Evolutionary conservation across 2,888 invertebrate species (phyloP).

Genomic region (Chrysina gloriosa): DNA sequence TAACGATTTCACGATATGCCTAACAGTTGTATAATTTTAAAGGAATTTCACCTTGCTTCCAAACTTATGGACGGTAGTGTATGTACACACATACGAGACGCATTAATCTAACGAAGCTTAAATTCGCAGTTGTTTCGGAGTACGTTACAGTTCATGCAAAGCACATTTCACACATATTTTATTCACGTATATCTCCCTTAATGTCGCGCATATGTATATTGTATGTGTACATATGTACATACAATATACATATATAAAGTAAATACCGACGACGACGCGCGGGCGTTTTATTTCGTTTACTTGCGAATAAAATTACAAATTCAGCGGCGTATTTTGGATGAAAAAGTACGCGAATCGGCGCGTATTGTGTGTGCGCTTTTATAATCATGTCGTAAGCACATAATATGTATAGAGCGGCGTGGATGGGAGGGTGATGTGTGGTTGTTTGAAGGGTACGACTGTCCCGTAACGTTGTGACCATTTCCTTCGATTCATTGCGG

Average conservation of each 20-base stretch:
- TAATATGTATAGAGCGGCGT: too few relatives aligned
- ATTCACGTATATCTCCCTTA: neutral
- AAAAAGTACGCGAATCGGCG: too few relatives aligned
- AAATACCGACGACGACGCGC: neutral
- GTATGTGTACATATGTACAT: neutral
- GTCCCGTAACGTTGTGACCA: too few relatives aligned
- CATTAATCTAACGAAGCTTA: constrained; percentile 31
- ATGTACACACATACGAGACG: too few relatives aligned
- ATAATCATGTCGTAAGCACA: too few relatives aligned
- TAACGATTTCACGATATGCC: too few relatives aligned
- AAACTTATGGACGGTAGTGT: neutral
- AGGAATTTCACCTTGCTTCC: neutral
- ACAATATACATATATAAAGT: neutral
- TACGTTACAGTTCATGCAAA: constrained; percentile 6
- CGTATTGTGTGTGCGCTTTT: too few relatives aligned
- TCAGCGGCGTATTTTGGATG: too few relatives aligned
- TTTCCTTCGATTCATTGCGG: too few relatives aligned
- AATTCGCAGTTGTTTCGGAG: constrained; percentile 19
- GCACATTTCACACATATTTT: constrained; percentile 31
- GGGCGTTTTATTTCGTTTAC: neutral
- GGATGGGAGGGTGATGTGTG: too few relatives aligned
- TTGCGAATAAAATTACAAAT: constrained; percentile 1
- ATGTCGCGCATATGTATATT: neutral
- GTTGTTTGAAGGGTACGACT: too few relatives aligned
- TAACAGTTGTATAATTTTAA: too few relatives aligned